phyloP scores from a whole-genome alignment of 2,113 vertebrate species.

The Diadophis punctatus region DNA sequence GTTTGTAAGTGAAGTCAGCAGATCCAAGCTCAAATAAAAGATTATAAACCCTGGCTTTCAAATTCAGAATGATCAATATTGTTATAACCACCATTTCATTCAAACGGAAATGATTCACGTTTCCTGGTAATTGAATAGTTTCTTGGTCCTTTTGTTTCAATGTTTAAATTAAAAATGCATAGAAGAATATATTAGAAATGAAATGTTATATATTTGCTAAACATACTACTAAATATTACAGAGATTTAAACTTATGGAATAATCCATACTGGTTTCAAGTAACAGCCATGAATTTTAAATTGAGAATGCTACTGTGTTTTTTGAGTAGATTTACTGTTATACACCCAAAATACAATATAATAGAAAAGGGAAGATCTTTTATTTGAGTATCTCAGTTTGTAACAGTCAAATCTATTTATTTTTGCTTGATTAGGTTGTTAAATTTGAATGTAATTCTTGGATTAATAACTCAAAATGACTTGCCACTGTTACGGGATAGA shows the following conservation, averaged over 20 bases:
- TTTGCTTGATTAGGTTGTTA: not conserved
- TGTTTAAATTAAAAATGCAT: not conserved
- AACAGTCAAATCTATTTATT: not conserved
- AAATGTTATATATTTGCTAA: not conserved
- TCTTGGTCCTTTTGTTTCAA: not conserved
- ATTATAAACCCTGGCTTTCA: not conserved
- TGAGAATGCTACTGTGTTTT: not conserved
- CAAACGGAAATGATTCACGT: not conserved
- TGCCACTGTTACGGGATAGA: constrained; percentile 3
- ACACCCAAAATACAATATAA: not conserved
- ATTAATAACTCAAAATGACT: constrained; percentile 17
- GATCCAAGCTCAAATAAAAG: not conserved
- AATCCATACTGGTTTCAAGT: not conserved
- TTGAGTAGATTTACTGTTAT: not conserved
- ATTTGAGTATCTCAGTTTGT: not conserved
- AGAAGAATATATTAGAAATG: not conserved
- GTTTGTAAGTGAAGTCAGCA: not conserved
- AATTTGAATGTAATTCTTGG: not conserved
- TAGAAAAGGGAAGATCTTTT: not conserved
- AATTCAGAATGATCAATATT: not conserved
- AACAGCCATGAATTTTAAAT: not conserved
- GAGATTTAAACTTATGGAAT: not conserved
- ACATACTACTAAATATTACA: not conserved
- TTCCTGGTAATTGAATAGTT: not conserved
- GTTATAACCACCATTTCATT: not conserved